Evolutionary conservation across 2,797 vertebrate genomes (phyloP).

Genomic region (Acipenser oxyrinchus): DNA sequence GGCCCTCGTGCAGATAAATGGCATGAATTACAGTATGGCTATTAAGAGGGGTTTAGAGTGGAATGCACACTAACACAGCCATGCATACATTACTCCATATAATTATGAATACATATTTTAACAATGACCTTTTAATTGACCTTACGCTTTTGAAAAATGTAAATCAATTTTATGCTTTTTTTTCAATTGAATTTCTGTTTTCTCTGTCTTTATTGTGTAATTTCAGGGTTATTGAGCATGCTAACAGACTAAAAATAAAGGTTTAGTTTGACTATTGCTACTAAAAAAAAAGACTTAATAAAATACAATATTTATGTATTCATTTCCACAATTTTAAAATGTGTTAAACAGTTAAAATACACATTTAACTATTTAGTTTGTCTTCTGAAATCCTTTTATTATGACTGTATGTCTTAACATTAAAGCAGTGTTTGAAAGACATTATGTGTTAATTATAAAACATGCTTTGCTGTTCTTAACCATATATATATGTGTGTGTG

Average conservation of each 20-base stretch:
- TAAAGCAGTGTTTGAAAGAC: conserved; percentile 6
- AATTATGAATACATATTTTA: conserved; percentile 45
- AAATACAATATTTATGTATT: too few species aligned
- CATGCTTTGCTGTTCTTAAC: too few species aligned
- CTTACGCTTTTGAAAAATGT: conserved; percentile 34
- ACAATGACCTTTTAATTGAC: conserved; percentile 40
- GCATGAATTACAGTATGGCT: conserved; percentile 37
- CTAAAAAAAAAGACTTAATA: too few species aligned
- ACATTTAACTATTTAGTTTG: conserved; percentile 14
- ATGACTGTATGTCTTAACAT: conserved; percentile 8
- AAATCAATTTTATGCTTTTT: conserved; percentile 34
- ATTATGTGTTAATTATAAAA: conserved; percentile 15
- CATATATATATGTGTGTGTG: too few species aligned
- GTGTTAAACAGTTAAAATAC: conserved; percentile 6
- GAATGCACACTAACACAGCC: conserved; percentile 35
- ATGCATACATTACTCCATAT: conserved; percentile 37
- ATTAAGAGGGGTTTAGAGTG: conserved; percentile 42
- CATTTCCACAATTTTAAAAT: too few species aligned
- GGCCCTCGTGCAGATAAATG: conserved; percentile 27
- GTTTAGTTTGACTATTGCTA: too few species aligned
- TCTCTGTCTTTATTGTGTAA: background rate
- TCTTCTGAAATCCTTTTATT: conserved; percentile 3
- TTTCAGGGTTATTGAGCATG: conserved; percentile 7
- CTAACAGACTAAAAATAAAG: background rate
- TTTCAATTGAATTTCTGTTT: conserved; percentile 18